Evolutionary conservation across 2,888 invertebrate species (phyloP).

Genomic region (Microplitis deprimator): DNA sequence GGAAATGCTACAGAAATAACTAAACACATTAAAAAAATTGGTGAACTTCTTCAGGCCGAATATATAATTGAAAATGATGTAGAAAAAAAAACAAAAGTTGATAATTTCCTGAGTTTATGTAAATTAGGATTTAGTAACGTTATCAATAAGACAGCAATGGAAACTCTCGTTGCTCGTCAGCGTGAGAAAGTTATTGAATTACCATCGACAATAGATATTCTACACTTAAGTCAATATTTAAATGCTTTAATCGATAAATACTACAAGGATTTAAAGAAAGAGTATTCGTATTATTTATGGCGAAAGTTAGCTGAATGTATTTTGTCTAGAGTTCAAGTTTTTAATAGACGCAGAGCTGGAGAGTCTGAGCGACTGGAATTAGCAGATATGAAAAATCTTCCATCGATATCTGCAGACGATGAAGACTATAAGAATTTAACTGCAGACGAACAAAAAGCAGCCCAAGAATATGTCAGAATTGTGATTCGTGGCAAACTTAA

Average conservation of each 20-base stretch:
- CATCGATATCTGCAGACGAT: constrained; percentile 21
- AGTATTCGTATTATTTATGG: constrained; percentile 26
- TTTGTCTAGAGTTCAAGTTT: constrained; percentile 37
- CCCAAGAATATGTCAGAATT: constrained; percentile 44
- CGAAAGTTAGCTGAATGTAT: constrained; percentile 35
- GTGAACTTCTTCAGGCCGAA: constrained; percentile 14
- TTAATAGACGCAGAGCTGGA: constrained; percentile 45
- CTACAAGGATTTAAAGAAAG: neutral
- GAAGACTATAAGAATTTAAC: constrained; percentile 37
- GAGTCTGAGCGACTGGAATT: constrained; percentile 36
- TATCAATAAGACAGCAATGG: constrained; percentile 45
- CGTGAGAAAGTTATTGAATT: constrained; percentile 28
- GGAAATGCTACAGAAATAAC: constrained; percentile 2
- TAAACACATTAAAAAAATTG: constrained; percentile 16
- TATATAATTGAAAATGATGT: constrained; percentile 29
- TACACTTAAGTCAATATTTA: constrained; percentile 20
- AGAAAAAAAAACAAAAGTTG: constrained; percentile 28
- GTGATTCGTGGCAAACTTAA: constrained; percentile 45
- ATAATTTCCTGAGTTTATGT: constrained; percentile 48
- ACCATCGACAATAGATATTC: constrained; percentile 31
- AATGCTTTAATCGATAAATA: neutral
- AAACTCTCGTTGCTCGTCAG: constrained; percentile 30
- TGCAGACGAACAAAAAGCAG: constrained; percentile 13
- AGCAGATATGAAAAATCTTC: constrained; percentile 32
- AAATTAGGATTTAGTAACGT: constrained; percentile 37